Evolutionary conservation across 2,797 vertebrate species (phyloP), one percentile per base, ranked within the genome.

Genomic region (Steatocranus sp.): DNA sequence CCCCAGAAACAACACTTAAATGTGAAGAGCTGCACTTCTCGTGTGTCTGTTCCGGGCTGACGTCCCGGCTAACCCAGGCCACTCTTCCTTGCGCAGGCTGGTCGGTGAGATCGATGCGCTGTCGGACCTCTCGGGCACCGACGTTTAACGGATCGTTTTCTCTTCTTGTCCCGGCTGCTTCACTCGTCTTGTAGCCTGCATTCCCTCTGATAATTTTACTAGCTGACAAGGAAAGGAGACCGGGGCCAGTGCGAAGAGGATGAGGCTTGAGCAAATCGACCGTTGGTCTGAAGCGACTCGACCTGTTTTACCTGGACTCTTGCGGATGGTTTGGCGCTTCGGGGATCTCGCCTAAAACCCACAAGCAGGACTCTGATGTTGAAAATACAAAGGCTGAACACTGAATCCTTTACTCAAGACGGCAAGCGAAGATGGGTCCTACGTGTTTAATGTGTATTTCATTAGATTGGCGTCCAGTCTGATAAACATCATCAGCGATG

Each of bases 401-500:
- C 93, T 94, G 93, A 93, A 93, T 94, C 92, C 91, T 92, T 83
- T 81, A 85, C 88, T 94, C 92, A 96, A 95, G 92, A 95, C 95
- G 93, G 93, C 96, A 83, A 94, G 95, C 89, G 95, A 95, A 93
- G 94, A 95, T 94, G 94, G 92, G 32, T 92, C 92, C 87, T 94
- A 93, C 86, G 87, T 94, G 91, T 95, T 95, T 77, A 94, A 94
- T 75, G 93, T 95, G 3, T 95, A 94, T 88, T 88, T 96, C 81
- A 70, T 95, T 51, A 83, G 94, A 89, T 81, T 96, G 94, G 96
- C 95, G 88, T 95, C 95, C 93, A 96, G 96, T 91, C 84, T 96
- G 49, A 93, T 96, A 38, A 95, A 94, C 92, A 94, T 96, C 63
- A 91, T 96, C 89, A 94, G 96, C 91, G 96, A 96, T 96, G 96